These are phyloP conservation scores for Theropithecus gelada DNA, from an alignment of 2,113 vertebrate species.

Conservation along the genomic window DNA sequence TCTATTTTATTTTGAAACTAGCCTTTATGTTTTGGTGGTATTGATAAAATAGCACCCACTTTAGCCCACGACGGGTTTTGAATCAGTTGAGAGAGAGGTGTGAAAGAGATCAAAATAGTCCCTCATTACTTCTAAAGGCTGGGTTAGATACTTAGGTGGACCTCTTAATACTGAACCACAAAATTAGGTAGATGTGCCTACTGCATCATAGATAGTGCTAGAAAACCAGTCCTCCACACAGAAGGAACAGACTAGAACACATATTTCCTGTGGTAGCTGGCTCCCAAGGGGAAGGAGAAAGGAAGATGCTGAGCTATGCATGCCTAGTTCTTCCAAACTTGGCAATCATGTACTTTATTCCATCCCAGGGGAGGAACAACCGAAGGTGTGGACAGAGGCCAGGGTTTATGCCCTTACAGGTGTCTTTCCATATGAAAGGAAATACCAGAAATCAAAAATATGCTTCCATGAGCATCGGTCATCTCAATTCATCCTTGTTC, in stretches of 20 bases:
- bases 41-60: not conserved
- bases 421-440: not conserved
- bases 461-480: not conserved
- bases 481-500: not conserved
- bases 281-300: not conserved
- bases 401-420: not conserved
- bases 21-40: not conserved
- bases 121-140: not conserved
- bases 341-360: not conserved
- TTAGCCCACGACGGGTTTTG: not conserved
- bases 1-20: not conserved
- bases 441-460: not conserved
- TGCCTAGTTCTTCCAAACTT: not conserved
- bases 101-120: not conserved
- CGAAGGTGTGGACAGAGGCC: not conserved
- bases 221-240: not conserved
- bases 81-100: not conserved
- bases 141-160: not conserved
- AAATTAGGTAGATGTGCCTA: not conserved
- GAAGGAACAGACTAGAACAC: not conserved
- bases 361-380: not conserved
- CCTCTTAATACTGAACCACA: not conserved
- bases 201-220: not conserved
- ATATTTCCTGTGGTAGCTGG: not conserved
- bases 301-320: not conserved